Conservation (phyloP, 2,888 invertebrate species). For the Drosophila antonietae region DNA sequence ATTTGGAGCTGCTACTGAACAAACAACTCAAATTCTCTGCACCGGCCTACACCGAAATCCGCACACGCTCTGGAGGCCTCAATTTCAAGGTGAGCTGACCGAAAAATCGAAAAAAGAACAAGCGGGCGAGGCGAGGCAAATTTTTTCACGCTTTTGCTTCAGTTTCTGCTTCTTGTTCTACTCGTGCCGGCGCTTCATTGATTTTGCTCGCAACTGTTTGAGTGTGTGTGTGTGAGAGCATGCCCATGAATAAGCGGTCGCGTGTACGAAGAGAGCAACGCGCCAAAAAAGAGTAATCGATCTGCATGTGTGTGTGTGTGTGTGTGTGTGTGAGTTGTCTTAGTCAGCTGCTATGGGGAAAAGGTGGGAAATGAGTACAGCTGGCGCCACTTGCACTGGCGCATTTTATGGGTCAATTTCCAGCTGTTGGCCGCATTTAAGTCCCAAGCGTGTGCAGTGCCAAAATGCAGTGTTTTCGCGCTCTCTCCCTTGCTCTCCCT, state of each 20-base stretch:
- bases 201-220: constrained; percentile 23
- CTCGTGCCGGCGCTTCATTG: constrained; percentile 53
- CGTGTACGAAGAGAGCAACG: constrained; percentile 11
- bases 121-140: constrained; percentile 21
- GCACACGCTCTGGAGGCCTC: constrained; percentile 67
- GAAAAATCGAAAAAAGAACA: constrained; percentile 5
- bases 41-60: constrained; percentile 79
- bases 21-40: constrained; percentile 71
- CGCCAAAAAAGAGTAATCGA: constrained; percentile 19
- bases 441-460: neutral
- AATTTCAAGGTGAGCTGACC: constrained; percentile 72
- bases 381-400: constrained; percentile 28
- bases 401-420: constrained; percentile 48
- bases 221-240: constrained; percentile 4
- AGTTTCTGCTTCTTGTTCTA: constrained; percentile 30
- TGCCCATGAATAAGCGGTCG: constrained; percentile 17
- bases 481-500: neutral
- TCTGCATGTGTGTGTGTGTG: constrained; percentile 1
- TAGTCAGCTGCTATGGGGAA: constrained; percentile 42
- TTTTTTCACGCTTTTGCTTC: constrained; percentile 23
- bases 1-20: constrained; percentile 30
- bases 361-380: constrained; percentile 10
- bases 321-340: constrained; percentile 3
- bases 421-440: constrained; percentile 43
- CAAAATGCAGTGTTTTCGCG: constrained; percentile 8